Percentiles rank a stretch among this genome's conserved stretches.
Evolutionary conservation across 2,888 invertebrate genomes (phyloP).

Genomic region (Drosophila formosana): DNA sequence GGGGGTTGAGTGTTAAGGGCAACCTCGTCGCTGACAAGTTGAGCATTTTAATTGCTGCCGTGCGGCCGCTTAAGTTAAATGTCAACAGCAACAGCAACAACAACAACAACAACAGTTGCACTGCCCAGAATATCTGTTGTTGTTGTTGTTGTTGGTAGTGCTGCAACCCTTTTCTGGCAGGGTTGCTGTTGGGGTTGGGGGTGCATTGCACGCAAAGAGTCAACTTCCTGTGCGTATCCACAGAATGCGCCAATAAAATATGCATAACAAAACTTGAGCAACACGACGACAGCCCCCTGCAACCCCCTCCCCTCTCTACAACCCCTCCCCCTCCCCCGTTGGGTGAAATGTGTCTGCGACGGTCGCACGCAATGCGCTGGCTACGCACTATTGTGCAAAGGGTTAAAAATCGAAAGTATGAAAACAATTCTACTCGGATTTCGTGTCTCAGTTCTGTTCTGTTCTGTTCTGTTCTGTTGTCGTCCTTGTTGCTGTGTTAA

Average conservation of each 20-base stretch:
- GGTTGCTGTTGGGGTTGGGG: neutral
- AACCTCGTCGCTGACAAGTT: slow-evolving; percentile 75
- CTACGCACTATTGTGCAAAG: slow-evolving; percentile 54
- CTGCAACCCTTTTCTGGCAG: slow-evolving; percentile 43
- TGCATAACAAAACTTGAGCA: slow-evolving; percentile 75
- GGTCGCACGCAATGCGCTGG: slow-evolving; percentile 54
- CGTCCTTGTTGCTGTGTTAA: slow-evolving; percentile 53
- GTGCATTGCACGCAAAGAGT: slow-evolving; percentile 71
- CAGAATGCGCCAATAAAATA: slow-evolving; percentile 77
- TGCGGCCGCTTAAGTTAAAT: slow-evolving; percentile 70
- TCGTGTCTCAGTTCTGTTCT: neutral
- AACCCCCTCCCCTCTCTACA: neutral
- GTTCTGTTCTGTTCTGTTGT: neutral
- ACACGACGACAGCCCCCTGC: neutral
- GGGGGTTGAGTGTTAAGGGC: slow-evolving; percentile 44
- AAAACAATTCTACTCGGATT: slow-evolving; percentile 66
- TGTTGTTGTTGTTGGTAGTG: slow-evolving; percentile 3
- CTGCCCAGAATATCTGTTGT: slow-evolving; percentile 11
- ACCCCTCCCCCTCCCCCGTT: neutral
- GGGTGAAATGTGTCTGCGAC: slow-evolving; percentile 7
- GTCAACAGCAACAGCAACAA: slow-evolving; percentile 54
- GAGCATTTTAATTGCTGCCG: slow-evolving; percentile 75
- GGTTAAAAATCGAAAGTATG: slow-evolving; percentile 68
- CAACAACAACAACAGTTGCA: slow-evolving; percentile 29
- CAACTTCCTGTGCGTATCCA: slow-evolving; percentile 79